Evolutionary conservation across 2,888 invertebrate species (phyloP).

Genomic region (Hydrotaea cyrtoneurina): DNA sequence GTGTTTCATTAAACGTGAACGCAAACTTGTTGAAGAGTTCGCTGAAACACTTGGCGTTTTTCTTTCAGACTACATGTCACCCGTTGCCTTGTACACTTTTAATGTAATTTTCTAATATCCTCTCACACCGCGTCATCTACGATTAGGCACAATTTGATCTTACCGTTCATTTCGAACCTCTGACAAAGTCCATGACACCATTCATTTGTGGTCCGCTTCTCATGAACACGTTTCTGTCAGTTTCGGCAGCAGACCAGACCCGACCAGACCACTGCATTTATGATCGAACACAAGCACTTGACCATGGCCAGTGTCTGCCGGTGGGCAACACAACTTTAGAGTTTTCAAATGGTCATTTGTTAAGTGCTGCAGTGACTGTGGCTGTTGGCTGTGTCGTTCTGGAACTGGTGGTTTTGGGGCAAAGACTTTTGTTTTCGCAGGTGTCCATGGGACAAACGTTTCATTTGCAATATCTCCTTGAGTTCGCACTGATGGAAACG

Average conservation of each 20-base stretch:
- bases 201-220: neutral
- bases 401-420: neutral
- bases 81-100: too few species aligned
- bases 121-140: too few species aligned
- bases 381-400: neutral
- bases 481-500: conserved; percentile 60
- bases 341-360: too few species aligned
- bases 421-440: conserved; percentile 56
- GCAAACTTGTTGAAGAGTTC: too few species aligned
- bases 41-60: too few species aligned
- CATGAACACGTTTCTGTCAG: neutral
- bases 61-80: too few species aligned
- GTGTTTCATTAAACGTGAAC: too few species aligned
- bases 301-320: neutral
- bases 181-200: neutral
- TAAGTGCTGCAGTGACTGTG: too few species aligned
- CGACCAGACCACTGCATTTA: conserved; percentile 14
- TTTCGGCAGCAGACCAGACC: conserved; percentile 11
- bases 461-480: conserved; percentile 47
- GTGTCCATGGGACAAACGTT: conserved; percentile 61
- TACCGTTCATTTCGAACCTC: neutral
- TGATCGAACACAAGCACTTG: conserved; percentile 7
- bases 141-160: too few species aligned
- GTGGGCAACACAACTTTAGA: neutral
- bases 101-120: too few species aligned